These are phyloP conservation scores for Aradophagus sp. DNA, from an alignment of 1,140 invertebrate genomes.

Conservation along the genomic window DNA sequence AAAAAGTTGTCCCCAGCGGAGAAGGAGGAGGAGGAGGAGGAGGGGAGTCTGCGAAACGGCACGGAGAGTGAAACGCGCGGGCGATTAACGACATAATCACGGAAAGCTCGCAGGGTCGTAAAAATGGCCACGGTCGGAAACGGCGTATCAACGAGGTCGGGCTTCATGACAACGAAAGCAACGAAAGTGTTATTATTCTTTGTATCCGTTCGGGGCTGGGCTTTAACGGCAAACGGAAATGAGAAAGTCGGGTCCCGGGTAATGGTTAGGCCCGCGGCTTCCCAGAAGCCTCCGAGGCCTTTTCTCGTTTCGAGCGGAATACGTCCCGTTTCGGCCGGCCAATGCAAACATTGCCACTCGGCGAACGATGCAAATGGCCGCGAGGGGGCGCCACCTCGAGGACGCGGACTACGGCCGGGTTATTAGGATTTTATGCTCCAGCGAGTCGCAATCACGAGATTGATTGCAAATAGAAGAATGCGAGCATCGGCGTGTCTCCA, in stretches of 20 bases:
- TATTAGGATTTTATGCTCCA: slow-evolving; percentile 45
- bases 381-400: no score
- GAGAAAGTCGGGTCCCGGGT: slow-evolving; percentile 44
- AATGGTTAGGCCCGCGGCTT: slow-evolving; percentile 35
- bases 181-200: slow-evolving; percentile 56
- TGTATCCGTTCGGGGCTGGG: slow-evolving; percentile 38
- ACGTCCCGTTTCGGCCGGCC: slow-evolving; percentile 16
- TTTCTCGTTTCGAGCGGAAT: slow-evolving; percentile 26
- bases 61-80: no score
- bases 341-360: slow-evolving; percentile 10
- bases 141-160: slow-evolving; percentile 28
- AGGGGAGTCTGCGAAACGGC: no score
- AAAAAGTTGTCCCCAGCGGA: no score
- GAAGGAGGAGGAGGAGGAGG: no score
- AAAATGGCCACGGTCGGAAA: slow-evolving; percentile 31
- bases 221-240: slow-evolving; percentile 62
- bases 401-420: slow-evolving; percentile 5
- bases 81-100: slow-evolving; percentile 33
- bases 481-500: slow-evolving; percentile 36
- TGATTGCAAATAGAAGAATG: slow-evolving; percentile 47
- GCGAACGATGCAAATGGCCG: slow-evolving; percentile 36
- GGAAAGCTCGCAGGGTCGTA: slow-evolving; percentile 21
- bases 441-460: slow-evolving; percentile 41
- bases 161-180: slow-evolving; percentile 50
- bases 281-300: slow-evolving; percentile 21